Evolutionary conservation across 1,140 invertebrate species (phyloP), one percentile per base, ranked within the genome.

Genomic region (Rhopalosiphum maidis): DNA sequence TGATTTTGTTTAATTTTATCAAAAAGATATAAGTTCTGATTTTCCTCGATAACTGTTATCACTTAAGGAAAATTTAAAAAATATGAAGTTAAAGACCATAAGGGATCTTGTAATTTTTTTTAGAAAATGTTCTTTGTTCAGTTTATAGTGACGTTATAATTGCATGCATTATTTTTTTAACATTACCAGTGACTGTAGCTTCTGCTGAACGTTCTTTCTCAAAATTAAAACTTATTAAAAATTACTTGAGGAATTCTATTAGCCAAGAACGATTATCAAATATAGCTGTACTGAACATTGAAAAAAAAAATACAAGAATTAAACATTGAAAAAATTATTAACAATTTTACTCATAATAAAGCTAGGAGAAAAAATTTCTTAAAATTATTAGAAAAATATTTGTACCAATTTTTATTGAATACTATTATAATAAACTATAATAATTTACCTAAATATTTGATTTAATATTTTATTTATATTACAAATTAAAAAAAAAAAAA

Each of bases 101-200:
- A 85, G 41, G 25, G 23, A 85, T 37, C 41, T 85, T 11, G 11
- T 21, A 85, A 11, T 43, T 25, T 85, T 25, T 85, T 41, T 43
- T 43, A 85, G 83, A 85, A 41, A 85, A 85, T 85, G 83, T 43
- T 85, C 21, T 85, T 41, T 41, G 37, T 22, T 85, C 37, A 11
- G 23, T 85, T 9, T 85, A 85, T 43, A 85, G 37, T 23, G 37
- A 43, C 23, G 43, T 48, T 48, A 23, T 43, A 7, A 85, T 22
- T 85, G 37, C 37, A 25, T 85, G 83, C 23, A 85, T 85, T 85
- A 85, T 85, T 30, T 85, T 85, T 25, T 43, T 85, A 85, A 85
- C 83, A 37, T 1, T 85, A 85, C 22, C 83, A 25, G 37, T 85
- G 3, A 85, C 8, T 21, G 83, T 85, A 23, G 37, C 83, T 41